A percentile compares a stretch with the other conserved stretches of the same genome.
Conservation (phyloP, 2,888 invertebrate species). For the Tyria jacobaeae region DNA sequence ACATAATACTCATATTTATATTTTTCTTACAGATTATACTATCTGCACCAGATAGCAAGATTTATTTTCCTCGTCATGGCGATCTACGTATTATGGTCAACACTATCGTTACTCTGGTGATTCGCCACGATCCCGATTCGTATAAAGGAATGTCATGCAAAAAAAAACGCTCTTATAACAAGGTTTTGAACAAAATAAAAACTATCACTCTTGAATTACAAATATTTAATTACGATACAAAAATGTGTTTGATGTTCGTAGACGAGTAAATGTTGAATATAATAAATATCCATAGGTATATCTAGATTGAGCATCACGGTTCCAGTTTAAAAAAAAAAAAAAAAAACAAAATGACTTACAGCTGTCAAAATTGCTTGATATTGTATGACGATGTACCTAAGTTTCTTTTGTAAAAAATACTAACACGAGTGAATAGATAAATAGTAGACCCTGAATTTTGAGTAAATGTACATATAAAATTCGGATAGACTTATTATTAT, state of each 20-base stretch:
- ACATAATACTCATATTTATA: neutral
- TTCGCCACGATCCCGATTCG: constrained; percentile 1
- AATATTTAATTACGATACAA: neutral
- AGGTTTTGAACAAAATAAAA: neutral
- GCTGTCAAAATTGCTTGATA: neutral
- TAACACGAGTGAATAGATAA: neutral
- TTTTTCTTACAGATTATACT: constrained; percentile 80
- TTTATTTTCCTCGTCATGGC: constrained; percentile 66
- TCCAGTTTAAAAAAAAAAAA: neutral
- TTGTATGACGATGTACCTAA: too few species aligned
- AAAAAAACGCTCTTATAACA: neutral
- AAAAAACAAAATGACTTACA: neutral
- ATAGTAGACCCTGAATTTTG: neutral
- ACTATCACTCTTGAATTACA: neutral
- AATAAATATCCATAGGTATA: neutral
- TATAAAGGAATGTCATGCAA: neutral
- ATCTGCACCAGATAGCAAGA: constrained; percentile 81
- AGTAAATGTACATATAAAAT: neutral
- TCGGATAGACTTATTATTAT: too few species aligned
- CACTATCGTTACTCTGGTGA: constrained; percentile 63
- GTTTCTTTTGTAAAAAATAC: neutral
- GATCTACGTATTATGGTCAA: constrained; percentile 75
- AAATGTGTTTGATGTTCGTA: neutral
- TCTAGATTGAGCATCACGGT: neutral
- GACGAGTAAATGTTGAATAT: neutral